A percentile compares a stretch with the other conserved stretches of the same genome.
These are phyloP conservation scores for Gnatocerus cornutus DNA, from an alignment of 2,888 invertebrate species.

Conservation along the genomic window DNA sequence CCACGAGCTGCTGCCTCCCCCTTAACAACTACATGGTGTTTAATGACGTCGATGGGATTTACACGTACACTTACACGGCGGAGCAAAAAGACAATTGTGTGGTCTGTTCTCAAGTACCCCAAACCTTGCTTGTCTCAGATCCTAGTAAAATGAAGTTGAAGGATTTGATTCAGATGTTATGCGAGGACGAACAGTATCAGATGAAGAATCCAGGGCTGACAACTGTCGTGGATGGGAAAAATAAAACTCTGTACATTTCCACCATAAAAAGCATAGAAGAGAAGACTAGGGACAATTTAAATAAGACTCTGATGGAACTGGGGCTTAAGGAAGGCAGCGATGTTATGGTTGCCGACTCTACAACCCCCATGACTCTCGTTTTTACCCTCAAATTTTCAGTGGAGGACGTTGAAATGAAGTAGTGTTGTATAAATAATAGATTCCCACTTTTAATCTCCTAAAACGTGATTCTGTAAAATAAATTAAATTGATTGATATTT, in stretches of 20 bases:
- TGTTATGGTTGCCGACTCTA: conserved; percentile 92
- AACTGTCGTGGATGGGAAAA: conserved; percentile 85
- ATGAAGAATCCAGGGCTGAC: conserved; percentile 95
- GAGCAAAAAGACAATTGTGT: conserved; percentile 91
- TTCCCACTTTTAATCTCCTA: too few species aligned
- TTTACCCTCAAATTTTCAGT: conserved; percentile 80
- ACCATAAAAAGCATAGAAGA: conserved; percentile 94
- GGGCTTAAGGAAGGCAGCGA: conserved; percentile 89
- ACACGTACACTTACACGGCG: conserved; percentile 95
- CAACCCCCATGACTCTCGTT: conserved; percentile 88
- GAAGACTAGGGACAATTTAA: conserved; percentile 89
- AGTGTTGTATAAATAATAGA: too few species aligned
- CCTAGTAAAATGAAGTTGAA: conserved; percentile 82
- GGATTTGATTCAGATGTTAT: conserved; percentile 86
- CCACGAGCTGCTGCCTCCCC: conserved; percentile 91
- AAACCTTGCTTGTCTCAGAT: conserved; percentile 77
- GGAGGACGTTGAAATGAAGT: conserved; percentile 70
- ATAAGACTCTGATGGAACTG: conserved; percentile 88
- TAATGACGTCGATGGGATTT: conserved; percentile 96
- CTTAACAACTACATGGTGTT: conserved; percentile 98
- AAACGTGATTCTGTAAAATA: too few species aligned
- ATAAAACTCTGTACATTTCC: conserved; percentile 95
- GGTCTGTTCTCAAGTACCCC: conserved; percentile 86
- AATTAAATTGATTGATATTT: too few species aligned
- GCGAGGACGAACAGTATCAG: conserved; percentile 85